Evolutionary conservation across 2,113 vertebrate genomes (phyloP).

Genomic region (Ailuropoda melanoleuca): DNA sequence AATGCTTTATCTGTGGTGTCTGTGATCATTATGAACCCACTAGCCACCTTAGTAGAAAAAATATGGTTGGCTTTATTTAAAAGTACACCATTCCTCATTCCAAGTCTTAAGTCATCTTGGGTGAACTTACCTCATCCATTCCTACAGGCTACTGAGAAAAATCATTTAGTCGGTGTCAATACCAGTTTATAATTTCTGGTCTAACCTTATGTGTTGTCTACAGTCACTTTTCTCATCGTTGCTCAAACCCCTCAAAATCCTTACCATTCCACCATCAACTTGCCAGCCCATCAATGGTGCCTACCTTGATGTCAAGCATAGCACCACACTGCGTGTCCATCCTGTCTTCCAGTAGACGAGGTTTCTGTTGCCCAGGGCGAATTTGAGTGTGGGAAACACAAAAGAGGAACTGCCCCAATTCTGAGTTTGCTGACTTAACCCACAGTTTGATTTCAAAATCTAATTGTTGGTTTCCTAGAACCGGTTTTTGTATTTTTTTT

Average conservation of each 20-base stretch:
- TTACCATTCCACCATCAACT: background rate
- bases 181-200: background rate
- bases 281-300: background rate
- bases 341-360: background rate
- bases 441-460: background rate
- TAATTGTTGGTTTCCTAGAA: background rate
- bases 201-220: background rate
- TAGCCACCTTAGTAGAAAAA: background rate
- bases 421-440: background rate
- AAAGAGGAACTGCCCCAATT: background rate
- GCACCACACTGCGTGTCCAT: background rate
- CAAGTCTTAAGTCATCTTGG: background rate
- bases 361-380: background rate
- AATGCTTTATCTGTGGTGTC: background rate
- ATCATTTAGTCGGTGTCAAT: background rate
- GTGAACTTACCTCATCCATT: background rate
- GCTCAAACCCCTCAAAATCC: background rate
- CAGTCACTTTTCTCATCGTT: background rate
- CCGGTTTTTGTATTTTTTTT: background rate
- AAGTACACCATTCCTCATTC: background rate
- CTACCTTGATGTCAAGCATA: background rate
- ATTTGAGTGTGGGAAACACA: background rate
- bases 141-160: background rate
- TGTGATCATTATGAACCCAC: background rate
- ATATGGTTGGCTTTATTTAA: background rate